Evolutionary conservation across 2,797 vertebrate genomes (phyloP).

Genomic region (Sebastes cheni): DNA sequence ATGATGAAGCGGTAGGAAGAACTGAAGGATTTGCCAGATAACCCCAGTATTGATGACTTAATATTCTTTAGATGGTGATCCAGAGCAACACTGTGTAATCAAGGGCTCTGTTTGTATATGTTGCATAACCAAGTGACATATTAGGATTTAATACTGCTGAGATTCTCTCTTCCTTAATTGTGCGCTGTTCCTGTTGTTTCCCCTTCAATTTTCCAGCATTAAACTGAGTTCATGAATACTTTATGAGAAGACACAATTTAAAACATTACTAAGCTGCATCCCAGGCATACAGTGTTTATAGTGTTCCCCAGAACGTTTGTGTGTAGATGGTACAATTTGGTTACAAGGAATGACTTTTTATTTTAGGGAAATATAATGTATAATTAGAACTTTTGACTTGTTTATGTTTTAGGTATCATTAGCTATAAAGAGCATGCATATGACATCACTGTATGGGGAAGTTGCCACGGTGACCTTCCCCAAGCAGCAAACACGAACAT

Average conservation of each 20-base stretch:
- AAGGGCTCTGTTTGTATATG: conserved; percentile 24
- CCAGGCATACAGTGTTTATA: conserved; percentile 1
- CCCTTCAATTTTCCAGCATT: conserved; percentile 35
- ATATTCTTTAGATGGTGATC: conserved; percentile 3
- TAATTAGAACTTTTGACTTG: not conserved
- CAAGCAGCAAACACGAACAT: not conserved
- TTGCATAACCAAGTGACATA: conserved; percentile 25
- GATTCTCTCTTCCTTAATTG: conserved; percentile 28
- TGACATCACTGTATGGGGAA: not conserved
- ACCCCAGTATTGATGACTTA: not conserved
- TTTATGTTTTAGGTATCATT: not conserved
- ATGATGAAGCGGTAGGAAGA: conserved; percentile 24
- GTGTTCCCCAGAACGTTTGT: not conserved
- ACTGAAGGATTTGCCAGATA: conserved; percentile 4
- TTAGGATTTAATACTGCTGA: conserved; percentile 10
- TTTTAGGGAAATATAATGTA: not conserved
- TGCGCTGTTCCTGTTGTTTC: conserved; percentile 22
- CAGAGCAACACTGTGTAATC: conserved; percentile 20
- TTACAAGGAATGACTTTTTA: conserved; percentile 2
- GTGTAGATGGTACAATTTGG: not conserved
- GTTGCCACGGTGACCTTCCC: not conserved
- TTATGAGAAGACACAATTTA: conserved; percentile 50
- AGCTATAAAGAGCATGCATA: not conserved
- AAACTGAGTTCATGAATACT: conserved; percentile 52
- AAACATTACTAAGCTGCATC: conserved; percentile 27